A percentile compares a stretch with the other conserved stretches of the same genome.
Evolutionary conservation across 2,113 vertebrate genomes (phyloP).

Genomic region (Pristiophorus japonicus): DNA sequence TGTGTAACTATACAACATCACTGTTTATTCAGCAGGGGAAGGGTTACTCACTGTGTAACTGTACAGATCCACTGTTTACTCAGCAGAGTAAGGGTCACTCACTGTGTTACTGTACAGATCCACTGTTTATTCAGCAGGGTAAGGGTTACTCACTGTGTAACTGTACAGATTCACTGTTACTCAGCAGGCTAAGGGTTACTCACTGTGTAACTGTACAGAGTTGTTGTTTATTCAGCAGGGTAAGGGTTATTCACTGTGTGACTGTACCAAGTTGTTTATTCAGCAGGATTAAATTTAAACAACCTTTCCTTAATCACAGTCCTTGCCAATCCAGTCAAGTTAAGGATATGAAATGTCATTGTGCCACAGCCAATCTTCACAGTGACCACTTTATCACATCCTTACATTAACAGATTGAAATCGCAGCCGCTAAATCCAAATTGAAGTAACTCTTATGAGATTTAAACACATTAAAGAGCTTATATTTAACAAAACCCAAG

Average conservation of each 20-base stretch:
- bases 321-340: neutral
- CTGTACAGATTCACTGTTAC: neutral
- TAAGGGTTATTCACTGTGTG: neutral
- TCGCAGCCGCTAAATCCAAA: neutral
- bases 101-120: neutral
- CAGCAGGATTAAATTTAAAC: conserved; percentile 12
- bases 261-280: neutral
- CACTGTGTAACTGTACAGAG: neutral
- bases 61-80: neutral
- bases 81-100: neutral
- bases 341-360: conserved; percentile 18
- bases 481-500: neutral
- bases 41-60: no score
- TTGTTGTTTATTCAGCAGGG: neutral
- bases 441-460: conserved; percentile 24
- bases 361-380: neutral
- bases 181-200: neutral
- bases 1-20: no score
- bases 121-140: neutral
- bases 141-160: neutral
- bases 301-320: conserved; percentile 3
- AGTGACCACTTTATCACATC: conserved; percentile 14
- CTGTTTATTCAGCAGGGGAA: neutral
- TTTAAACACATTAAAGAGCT: neutral
- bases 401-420: conserved; percentile 10